A percentile compares a stretch with the other conserved stretches of the same genome.
These are phyloP conservation scores for Pyrrhosoma nymphula DNA, from an alignment of 2,888 invertebrate species.

Conservation along the genomic window DNA sequence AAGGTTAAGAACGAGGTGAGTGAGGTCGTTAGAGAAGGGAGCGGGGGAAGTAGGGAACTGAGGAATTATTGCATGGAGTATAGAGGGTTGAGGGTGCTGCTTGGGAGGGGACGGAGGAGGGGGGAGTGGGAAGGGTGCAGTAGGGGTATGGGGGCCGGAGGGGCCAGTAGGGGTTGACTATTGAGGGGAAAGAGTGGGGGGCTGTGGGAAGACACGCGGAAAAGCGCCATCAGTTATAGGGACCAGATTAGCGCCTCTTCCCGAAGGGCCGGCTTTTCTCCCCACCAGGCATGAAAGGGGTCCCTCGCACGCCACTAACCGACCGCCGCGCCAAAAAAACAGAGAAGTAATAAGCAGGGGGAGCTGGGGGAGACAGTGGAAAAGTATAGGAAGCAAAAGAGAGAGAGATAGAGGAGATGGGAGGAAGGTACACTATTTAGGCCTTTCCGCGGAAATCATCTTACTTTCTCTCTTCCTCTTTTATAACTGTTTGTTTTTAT, in stretches of 20 bases:
- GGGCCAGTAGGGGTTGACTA: background rate
- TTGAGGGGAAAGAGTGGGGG: background rate
- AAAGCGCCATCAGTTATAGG: constrained; percentile 54
- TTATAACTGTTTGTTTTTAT: background rate
- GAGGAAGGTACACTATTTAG: background rate
- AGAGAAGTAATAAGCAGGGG: background rate
- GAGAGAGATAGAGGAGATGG: background rate
- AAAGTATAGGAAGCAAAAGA: background rate
- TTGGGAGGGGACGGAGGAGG: background rate
- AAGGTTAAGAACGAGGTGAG: constrained; percentile 20
- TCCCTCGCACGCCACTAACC: constrained; percentile 42
- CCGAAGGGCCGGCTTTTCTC: constrained; percentile 38
- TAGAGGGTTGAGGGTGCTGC: background rate
- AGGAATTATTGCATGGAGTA: background rate
- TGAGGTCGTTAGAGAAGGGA: constrained; percentile 14
- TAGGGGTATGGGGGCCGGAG: background rate
- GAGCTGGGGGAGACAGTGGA: background rate
- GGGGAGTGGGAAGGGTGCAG: background rate
- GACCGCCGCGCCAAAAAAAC: constrained; percentile 36
- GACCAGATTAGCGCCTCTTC: constrained; percentile 54
- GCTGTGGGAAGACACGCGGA: constrained; percentile 6
- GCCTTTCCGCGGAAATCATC: constrained; percentile 16
- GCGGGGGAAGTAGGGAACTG: background rate
- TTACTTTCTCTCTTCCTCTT: background rate
- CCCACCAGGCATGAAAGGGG: constrained; percentile 43